A percentile compares a stretch with the other conserved stretches of the same genome.
Evolutionary conservation across 2,888 invertebrate genomes (phyloP).

Genomic region (Latrodectus hesperus): DNA sequence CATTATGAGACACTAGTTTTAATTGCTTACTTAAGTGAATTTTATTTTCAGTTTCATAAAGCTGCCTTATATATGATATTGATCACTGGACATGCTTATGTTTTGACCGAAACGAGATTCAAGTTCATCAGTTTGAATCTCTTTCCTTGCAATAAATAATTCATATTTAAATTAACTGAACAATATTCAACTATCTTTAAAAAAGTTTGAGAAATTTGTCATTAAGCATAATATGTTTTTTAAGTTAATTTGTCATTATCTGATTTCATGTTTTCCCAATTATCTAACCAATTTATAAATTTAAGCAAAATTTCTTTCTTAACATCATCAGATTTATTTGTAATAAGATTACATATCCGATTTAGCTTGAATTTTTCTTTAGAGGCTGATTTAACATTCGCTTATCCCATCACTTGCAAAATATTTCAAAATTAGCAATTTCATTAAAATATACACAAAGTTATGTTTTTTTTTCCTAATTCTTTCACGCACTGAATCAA

Average conservation of each 20-base stretch:
- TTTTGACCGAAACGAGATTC: slow-evolving; percentile 21
- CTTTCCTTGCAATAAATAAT: slow-evolving; percentile 1
- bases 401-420: not conserved
- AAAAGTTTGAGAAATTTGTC: slow-evolving; percentile 1
- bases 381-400: not conserved
- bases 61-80: not conserved
- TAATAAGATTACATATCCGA: not conserved
- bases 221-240: slow-evolving; percentile 16
- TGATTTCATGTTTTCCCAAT: slow-evolving; percentile 3
- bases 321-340: not conserved
- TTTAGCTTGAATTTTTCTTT: not conserved
- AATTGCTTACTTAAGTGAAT: not conserved
- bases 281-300: not conserved
- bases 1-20: not conserved
- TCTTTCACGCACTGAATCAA: no score
- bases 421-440: not conserved
- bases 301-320: not conserved
- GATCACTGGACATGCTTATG: slow-evolving; percentile 11
- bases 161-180: not conserved
- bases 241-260: slow-evolving; percentile 8
- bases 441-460: not conserved
- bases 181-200: slow-evolving; percentile 12
- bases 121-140: not conserved
- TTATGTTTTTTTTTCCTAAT: not conserved
- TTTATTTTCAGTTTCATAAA: not conserved